These are phyloP conservation scores for Bubo bubo DNA, from an alignment of 2,113 vertebrate genomes.

Conservation along the genomic window DNA sequence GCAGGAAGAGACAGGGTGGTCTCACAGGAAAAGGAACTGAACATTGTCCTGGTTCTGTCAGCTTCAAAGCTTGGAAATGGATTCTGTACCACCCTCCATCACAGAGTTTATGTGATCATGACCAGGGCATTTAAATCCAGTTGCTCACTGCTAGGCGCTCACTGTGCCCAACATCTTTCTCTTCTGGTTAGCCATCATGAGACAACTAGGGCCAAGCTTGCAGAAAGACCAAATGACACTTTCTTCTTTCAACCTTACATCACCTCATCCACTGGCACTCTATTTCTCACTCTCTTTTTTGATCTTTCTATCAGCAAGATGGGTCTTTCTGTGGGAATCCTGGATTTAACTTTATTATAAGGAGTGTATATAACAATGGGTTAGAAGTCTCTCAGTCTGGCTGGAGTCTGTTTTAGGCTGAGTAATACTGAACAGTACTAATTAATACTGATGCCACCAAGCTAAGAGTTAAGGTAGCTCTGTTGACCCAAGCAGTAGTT, in stretches of 20 bases:
- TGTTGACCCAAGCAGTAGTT: not conserved
- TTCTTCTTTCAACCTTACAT: not conserved
- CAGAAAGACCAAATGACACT: not conserved
- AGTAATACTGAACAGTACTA: not conserved
- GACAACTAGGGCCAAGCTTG: not conserved
- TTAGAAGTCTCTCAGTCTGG: not conserved
- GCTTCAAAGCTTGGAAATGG: not conserved
- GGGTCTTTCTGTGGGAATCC: not conserved
- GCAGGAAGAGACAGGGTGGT: not conserved
- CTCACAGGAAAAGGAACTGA: not conserved
- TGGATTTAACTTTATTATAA: not conserved
- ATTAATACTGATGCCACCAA: not conserved
- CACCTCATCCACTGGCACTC: not conserved
- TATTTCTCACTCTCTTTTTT: not conserved
- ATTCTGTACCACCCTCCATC: not conserved
- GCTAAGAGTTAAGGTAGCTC: not conserved
- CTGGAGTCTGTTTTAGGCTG: not conserved
- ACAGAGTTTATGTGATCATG: not conserved
- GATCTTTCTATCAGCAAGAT: not conserved
- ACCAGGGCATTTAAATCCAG: not conserved
- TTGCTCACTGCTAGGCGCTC: not conserved
- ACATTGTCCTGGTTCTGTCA: not conserved
- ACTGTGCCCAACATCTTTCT: not conserved
- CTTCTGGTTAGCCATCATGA: not conserved
- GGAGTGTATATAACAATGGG: accelerated